Conservation (phyloP, 2,113 vertebrate genomes). For the Motacilla tschutschensis region DNA sequence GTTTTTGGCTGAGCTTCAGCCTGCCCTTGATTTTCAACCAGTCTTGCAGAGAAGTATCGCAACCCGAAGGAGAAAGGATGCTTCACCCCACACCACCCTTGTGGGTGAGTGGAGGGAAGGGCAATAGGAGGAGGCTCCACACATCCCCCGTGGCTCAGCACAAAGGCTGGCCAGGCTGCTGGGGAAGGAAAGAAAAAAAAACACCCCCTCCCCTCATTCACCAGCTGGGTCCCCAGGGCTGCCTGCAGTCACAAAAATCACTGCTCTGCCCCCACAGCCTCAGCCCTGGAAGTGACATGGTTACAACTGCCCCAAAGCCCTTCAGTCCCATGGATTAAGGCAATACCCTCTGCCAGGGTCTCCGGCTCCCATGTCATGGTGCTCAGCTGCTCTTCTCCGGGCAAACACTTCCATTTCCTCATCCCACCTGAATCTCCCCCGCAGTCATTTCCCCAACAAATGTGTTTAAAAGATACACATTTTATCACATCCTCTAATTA, state of each 20-base stretch:
- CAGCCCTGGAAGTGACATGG: accelerated
- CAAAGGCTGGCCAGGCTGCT: neutral
- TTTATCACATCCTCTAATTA: constrained; percentile 13
- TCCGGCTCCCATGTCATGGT: accelerated
- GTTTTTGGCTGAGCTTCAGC: neutral
- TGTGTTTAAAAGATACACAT: neutral
- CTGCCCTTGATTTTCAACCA: neutral
- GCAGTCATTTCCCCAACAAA: neutral
- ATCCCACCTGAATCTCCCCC: neutral
- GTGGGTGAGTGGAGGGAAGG: accelerated
- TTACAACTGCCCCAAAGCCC: neutral
- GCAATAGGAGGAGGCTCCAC: neutral
- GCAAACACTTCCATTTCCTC: constrained; percentile 20
- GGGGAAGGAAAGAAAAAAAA: neutral
- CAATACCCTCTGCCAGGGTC: neutral
- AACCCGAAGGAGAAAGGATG: neutral
- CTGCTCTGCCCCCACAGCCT: neutral
- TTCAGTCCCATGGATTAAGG: accelerated
- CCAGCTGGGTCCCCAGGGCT: neutral
- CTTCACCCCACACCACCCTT: neutral
- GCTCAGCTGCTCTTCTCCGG: neutral
- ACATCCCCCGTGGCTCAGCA: accelerated
- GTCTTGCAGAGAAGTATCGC: neutral
- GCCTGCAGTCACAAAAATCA: accelerated
- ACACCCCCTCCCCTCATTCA: neutral